Evolutionary conservation across 2,888 invertebrate species (phyloP), one percentile per base, ranked within the genome.

Genomic region (Drosophila mulleri): DNA sequence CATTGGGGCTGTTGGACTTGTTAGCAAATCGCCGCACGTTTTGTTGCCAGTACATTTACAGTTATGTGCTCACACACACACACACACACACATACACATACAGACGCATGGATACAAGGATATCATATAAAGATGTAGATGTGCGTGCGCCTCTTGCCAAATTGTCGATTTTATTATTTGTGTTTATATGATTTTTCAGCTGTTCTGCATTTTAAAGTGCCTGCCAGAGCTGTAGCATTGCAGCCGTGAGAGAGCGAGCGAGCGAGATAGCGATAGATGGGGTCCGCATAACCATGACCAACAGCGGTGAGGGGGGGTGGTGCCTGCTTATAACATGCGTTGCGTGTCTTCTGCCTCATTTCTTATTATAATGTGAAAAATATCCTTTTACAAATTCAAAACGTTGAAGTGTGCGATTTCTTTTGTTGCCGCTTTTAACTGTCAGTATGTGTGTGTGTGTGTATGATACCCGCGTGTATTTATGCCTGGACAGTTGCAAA

Each of bases 131-230:
- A 70, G 53, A 71, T 70, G 67, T 76, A 50, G 67, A 71, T 82
- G 73, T 88, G 88, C 89, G 84, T 84, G 85, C 67, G 87, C 77
- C 88, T 89, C 76, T 87, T 87, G 88, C 90, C 89, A 83, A 91
- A 91, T 83, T 88, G 88, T 84, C 87, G 81, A 89, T 91, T 91
- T 91, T 89, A 90, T 90, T 90, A 90, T 90, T 90, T 90, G 90
- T 90, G 90, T 87, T 91, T 91, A 90, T 91, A 89, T 87, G 90
- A 84, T 88, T 87, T 85, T 82, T 85, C 84, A 90, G 86, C 88
- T 89, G 91, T 83, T 90, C 85, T 90, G 85, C 88, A 91, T 91
- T 90, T 89, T 82, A 72, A 91, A 91, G 83, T 80, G 78, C 75
- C 70, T 72, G 47, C 67, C 59, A 42, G 45, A 42, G 45, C 23